Evolutionary conservation across 1,140 invertebrate genomes (phyloP), one percentile per base, ranked within the genome.

Genomic region (Teleogryllus occipitalis): DNA sequence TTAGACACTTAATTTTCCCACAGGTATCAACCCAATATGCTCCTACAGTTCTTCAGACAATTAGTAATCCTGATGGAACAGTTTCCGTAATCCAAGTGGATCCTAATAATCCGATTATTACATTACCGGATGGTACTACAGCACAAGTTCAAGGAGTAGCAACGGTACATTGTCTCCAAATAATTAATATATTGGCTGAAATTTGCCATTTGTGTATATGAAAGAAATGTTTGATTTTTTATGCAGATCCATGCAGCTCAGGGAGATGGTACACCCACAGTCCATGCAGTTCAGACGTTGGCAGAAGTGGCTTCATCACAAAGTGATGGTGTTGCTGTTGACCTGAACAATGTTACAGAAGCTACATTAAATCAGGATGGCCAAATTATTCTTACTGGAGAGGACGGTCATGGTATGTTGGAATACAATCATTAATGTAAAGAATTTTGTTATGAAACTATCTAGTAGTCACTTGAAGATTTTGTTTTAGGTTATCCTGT

Each of bases 31-130:
- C 91, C 14, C 93, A 95, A 87, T 96, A 95, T 87, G 91, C 94
- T 76, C 94, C 95, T 76, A 93, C 96, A n/a, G 94, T 98, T 83
- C 90, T 98, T 47, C 97, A 98, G 85, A 97, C 96, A 7, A 97
- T 98, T 85, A 97, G 95, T 82, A 98, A 98, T 88, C 94, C 96
- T 7, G 97, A 99, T 89, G 97, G 97, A 81, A 96, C 96, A 7
- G 95, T 99, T 75, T 98, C 96, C 47, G 93, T 98, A 78, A 97
- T 98, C 81, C 97, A 98, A 87, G 95, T 98, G 79, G 97, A 98
- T 89, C 95, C 96, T 72, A 96, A 93, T 83, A 96, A 95, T 87
- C 94, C 96, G 49, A 96, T 98, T 82, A 97, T 98, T 81, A 98
- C 96, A 27, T 89, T 98, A 84, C 95, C 96, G 4, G 97, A 98